phyloP scores from a whole-genome alignment of 2,113 vertebrate species.

The Oncorhynchus masou region DNA sequence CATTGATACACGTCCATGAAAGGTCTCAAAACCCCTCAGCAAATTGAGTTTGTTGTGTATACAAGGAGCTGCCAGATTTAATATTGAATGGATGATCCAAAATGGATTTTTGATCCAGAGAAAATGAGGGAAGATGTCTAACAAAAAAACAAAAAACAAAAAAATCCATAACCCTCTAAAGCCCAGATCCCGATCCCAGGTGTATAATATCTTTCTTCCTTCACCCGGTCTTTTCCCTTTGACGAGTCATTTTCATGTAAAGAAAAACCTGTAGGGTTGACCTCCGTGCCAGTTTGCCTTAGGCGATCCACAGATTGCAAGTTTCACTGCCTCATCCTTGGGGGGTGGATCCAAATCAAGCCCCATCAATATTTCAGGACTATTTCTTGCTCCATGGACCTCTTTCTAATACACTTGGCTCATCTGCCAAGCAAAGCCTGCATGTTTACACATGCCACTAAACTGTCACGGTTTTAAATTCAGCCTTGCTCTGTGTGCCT shows the following conservation, averaged over 20 bases:
- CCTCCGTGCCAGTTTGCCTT: constrained; percentile 78
- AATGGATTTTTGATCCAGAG: constrained; percentile 81
- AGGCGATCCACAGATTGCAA: constrained; percentile 77
- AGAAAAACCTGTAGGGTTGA: constrained; percentile 84
- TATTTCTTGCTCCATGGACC: constrained; percentile 64
- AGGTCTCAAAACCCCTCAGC: constrained; percentile 75
- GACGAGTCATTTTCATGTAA: constrained; percentile 85
- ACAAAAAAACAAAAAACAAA: constrained; percentile 57
- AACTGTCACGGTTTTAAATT: constrained; percentile 54
- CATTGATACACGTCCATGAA: constrained; percentile 67
- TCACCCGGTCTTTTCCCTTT: constrained; percentile 52
- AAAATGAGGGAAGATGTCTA: constrained; percentile 80
- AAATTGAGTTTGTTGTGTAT: constrained; percentile 84
- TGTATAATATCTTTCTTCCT: constrained; percentile 68
- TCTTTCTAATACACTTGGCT: constrained; percentile 54
- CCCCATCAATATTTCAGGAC: constrained; percentile 87
- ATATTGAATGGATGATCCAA: constrained; percentile 79
- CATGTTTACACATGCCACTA: constrained; percentile 58
- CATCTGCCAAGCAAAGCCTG: constrained; percentile 47
- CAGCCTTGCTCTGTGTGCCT: constrained; percentile 42
- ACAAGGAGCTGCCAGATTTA: constrained; percentile 83
- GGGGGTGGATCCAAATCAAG: constrained; percentile 81
- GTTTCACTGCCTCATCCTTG: constrained; percentile 77
- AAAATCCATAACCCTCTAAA: constrained; percentile 77
- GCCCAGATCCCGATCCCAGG: constrained; percentile 65